A percentile compares a stretch with the other conserved stretches of the same genome.
Conservation (phyloP, 2,888 invertebrate species). For the Rhyacophila evoluta region DNA sequence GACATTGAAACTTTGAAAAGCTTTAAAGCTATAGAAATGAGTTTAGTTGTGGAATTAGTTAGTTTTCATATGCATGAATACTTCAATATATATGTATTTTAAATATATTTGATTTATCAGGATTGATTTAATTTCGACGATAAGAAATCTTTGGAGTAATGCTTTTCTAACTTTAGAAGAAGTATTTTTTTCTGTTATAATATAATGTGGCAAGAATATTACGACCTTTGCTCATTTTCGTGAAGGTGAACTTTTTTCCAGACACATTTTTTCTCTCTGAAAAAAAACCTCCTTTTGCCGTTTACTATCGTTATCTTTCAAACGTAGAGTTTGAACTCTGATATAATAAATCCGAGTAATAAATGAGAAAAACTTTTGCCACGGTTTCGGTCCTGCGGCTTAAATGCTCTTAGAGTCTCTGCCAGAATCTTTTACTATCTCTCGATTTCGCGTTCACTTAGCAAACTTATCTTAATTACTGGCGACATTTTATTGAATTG, state of each 20-base stretch:
- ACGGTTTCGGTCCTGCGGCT: not conserved
- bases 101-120: no score
- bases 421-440: not conserved
- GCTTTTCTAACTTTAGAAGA: no score
- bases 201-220: no score
- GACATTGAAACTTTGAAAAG: no score
- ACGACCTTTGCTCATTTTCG: not conserved
- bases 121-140: no score
- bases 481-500: no score
- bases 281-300: not conserved
- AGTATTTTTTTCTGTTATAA: no score
- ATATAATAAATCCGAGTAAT: conserved; percentile 47
- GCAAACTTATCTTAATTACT: not conserved
- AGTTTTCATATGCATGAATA: no score
- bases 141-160: no score
- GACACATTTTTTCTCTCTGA: not conserved
- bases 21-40: no score
- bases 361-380: conserved; percentile 37
- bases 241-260: conserved; percentile 22
- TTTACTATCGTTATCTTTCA: conserved; percentile 25
- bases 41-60: no score
- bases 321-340: conserved; percentile 35
- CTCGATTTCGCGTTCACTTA: not conserved
- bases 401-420: conserved; percentile 6
- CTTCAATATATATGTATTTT: no score